phyloP scores from a whole-genome alignment of 2,888 invertebrate species.

The Dioctria rufipes region DNA sequence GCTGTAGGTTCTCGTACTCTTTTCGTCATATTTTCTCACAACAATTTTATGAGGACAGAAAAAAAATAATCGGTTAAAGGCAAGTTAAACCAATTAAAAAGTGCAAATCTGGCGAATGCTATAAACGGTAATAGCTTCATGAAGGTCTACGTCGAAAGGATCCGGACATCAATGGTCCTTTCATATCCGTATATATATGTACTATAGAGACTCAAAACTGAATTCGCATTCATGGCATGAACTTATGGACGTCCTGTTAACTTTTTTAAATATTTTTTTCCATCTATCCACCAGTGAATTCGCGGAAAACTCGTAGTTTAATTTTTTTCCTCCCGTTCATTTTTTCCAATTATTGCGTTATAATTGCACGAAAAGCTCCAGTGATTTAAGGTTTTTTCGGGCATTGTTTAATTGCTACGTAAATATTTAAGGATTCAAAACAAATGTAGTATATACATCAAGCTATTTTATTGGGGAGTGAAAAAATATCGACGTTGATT shows the following conservation, averaged over 20 bases:
- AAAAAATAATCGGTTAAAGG: constrained; percentile 31
- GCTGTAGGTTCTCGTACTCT: no score
- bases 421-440: no score
- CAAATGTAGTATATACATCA: no score
- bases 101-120: constrained; percentile 43
- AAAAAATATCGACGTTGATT: no score
- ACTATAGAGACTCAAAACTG: constrained; percentile 13
- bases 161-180: constrained; percentile 25
- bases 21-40: no score
- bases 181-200: constrained; percentile 2
- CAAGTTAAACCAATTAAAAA: constrained; percentile 53
- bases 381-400: not conserved
- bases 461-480: no score
- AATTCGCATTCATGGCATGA: constrained; percentile 37
- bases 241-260: constrained; percentile 18
- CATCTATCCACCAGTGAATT: constrained; percentile 10
- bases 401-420: no score
- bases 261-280: not conserved
- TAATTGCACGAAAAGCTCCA: constrained; percentile 20
- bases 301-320: constrained; percentile 23
- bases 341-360: constrained; percentile 30
- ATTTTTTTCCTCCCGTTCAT: not conserved
- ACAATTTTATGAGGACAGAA: not conserved
- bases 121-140: constrained; percentile 51
- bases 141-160: constrained; percentile 34